Conservation (phyloP, 1,140 invertebrate genomes). For the Ooceraea biroi region DNA sequence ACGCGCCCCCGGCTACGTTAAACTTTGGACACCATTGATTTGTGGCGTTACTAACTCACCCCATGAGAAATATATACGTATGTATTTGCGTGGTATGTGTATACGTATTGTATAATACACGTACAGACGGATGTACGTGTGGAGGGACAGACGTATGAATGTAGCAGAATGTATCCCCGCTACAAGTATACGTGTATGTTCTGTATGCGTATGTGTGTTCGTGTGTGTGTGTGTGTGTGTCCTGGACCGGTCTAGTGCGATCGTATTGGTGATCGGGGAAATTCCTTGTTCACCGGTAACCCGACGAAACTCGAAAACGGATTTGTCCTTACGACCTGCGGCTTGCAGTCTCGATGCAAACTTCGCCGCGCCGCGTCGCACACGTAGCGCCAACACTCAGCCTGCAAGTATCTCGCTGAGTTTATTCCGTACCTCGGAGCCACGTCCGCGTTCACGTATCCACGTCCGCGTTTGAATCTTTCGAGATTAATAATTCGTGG, state of each 20-base stretch:
- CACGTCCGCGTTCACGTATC: slow-evolving; percentile 54
- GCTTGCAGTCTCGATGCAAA: slow-evolving; percentile 73
- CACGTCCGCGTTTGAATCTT: no score
- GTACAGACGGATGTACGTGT: no score
- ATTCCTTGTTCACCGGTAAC: slow-evolving; percentile 74
- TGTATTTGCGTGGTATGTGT: not conserved
- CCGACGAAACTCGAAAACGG: slow-evolving; percentile 78
- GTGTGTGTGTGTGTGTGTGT: not conserved
- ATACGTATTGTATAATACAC: not conserved
- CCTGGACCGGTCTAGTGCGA: slow-evolving; percentile 24
- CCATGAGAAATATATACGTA: slow-evolving; percentile 66
- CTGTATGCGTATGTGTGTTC: not conserved
- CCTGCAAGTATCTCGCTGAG: slow-evolving; percentile 73
- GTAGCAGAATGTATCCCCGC: no score
- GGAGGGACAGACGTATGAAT: no score
- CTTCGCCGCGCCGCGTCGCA: slow-evolving; percentile 63
- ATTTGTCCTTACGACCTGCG: slow-evolving; percentile 77
- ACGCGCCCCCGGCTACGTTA: slow-evolving; percentile 75
- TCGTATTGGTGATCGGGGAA: slow-evolving; percentile 75
- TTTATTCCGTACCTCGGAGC: slow-evolving; percentile 71
- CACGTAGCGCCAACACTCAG: slow-evolving; percentile 72
- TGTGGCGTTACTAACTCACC: slow-evolving; percentile 73
- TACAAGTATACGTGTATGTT: not conserved
- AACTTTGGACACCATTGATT: slow-evolving; percentile 83
- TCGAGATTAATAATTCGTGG: no score